A percentile compares a stretch with the other conserved stretches of the same genome.
These are phyloP conservation scores for Virgularia gustaviana DNA, from an alignment of 92 coral and sea anemone genomes.

Conservation along the genomic window DNA sequence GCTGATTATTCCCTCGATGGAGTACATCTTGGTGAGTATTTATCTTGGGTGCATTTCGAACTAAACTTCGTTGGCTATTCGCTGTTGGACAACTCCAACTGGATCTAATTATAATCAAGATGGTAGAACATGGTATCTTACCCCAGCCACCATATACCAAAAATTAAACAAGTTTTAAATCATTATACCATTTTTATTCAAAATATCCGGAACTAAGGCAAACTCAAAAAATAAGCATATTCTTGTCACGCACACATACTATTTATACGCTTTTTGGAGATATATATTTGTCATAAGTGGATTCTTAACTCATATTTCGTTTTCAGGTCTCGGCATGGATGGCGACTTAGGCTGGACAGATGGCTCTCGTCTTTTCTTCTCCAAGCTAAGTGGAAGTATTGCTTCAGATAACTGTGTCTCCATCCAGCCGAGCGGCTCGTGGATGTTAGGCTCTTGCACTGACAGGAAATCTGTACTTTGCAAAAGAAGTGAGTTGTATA, in stretches of 20 bases:
- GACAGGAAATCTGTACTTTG: not conserved
- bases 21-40: slow-evolving; percentile 29
- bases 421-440: not conserved
- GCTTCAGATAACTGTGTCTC: not conserved
- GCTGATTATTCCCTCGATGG: slow-evolving; percentile 7
- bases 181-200: too few species aligned
- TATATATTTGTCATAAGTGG: too few species aligned
- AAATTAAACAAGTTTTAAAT: too few species aligned
- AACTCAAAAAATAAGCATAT: too few species aligned
- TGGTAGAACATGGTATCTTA: too few species aligned
- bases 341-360: not conserved
- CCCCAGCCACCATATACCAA: too few species aligned
- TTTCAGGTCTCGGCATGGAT: slow-evolving; percentile 24
- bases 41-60: not conserved
- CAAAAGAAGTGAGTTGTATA: slow-evolving; percentile 17
- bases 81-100: too few species aligned
- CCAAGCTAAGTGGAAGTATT: not conserved
- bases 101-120: too few species aligned
- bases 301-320: not conserved
- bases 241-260: too few species aligned
- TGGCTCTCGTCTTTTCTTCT: not conserved
- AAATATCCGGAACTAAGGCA: too few species aligned
- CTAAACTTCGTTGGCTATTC: not conserved
- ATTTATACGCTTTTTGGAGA: not conserved
- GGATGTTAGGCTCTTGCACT: not conserved